Conservation (phyloP, 2,113 vertebrate genomes). For the Origma solitaria region DNA sequence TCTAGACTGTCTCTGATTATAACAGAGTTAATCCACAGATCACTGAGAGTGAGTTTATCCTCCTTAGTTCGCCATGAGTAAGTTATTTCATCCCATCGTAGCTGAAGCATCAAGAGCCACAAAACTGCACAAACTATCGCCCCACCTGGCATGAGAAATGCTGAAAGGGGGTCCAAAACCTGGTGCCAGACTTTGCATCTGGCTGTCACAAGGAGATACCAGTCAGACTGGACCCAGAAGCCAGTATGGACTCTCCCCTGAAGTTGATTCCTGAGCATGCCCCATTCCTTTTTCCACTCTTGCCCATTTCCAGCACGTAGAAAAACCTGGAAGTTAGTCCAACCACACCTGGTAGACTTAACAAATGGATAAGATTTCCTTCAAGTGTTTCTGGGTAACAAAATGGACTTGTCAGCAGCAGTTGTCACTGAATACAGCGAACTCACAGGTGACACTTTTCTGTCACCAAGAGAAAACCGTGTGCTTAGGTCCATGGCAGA, state of each 20-base stretch:
- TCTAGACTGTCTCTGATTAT: background rate
- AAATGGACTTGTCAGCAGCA: background rate
- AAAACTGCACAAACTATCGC: background rate
- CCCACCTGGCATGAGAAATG: background rate
- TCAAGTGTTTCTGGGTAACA: background rate
- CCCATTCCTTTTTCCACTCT: background rate
- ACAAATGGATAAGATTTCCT: background rate
- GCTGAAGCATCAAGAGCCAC: background rate
- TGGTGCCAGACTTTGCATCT: background rate
- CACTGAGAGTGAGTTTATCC: background rate
- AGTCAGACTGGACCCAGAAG: background rate
- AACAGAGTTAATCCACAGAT: background rate
- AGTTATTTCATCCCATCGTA: background rate
- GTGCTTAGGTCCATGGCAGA: background rate
- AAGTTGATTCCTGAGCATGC: background rate
- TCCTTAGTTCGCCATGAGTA: background rate
- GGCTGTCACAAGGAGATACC: background rate
- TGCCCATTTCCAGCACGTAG: background rate
- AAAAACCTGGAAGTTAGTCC: background rate
- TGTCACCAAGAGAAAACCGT: background rate
- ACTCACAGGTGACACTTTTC: background rate
- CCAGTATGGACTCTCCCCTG: background rate
- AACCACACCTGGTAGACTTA: background rate
- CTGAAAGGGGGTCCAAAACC: background rate
- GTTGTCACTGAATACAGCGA: background rate